Conservation (phyloP, 1,140 invertebrate species). For the Coptotermes formosanus region DNA sequence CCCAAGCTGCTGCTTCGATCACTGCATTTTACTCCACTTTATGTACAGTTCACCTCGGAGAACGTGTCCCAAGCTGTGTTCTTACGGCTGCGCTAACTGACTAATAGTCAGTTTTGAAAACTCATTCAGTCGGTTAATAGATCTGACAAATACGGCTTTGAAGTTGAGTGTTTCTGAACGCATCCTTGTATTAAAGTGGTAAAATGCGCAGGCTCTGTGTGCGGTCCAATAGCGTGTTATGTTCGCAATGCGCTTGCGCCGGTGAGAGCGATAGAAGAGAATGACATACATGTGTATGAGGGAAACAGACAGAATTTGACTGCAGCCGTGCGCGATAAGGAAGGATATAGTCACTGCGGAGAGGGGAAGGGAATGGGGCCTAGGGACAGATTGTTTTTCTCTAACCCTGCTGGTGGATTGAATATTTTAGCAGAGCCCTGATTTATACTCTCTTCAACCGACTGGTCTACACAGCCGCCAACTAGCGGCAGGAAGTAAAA, state of each 20-base stretch:
- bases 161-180: neutral
- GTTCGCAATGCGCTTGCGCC: neutral
- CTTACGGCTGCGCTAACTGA: neutral
- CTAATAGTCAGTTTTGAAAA: too few species aligned
- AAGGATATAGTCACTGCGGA: neutral
- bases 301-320: neutral
- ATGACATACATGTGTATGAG: constrained; percentile 14
- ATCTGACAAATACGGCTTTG: too few species aligned
- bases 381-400: constrained; percentile 25
- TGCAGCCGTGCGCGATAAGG: neutral
- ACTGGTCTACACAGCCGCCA: neutral
- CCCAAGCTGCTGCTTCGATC: neutral
- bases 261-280: neutral
- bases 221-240: neutral
- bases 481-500: neutral
- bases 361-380: neutral
- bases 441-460: constrained; percentile 21
- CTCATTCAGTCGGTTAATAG: too few species aligned
- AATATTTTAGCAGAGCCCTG: constrained; percentile 25
- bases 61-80: neutral
- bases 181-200: neutral
- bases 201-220: neutral
- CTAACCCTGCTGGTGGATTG: constrained; percentile 25
- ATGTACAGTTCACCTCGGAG: neutral
- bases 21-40: neutral